phyloP scores from a whole-genome alignment of 2,888 invertebrate genomes.

The Lasius fuliginosus region DNA sequence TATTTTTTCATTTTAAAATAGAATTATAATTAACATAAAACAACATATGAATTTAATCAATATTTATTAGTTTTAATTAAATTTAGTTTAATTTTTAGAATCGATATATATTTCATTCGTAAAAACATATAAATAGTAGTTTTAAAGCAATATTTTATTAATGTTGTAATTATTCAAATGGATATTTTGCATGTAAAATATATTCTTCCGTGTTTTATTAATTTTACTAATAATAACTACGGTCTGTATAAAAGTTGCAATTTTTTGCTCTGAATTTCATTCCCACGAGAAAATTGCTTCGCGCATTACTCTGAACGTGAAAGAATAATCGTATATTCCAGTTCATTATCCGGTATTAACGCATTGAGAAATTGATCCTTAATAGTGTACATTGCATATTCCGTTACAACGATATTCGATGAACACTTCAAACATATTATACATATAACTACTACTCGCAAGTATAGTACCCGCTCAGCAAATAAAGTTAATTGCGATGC shows the following conservation, averaged over 20 bases:
- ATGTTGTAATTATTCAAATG: not conserved
- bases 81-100: not conserved
- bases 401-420: conserved; percentile 14
- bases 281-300: conserved; percentile 22
- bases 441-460: not conserved
- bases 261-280: conserved; percentile 7
- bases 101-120: not conserved
- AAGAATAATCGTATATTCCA: conserved; percentile 14
- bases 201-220: not conserved
- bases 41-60: not conserved
- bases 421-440: not conserved
- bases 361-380: conserved; percentile 30
- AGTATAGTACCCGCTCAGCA: not conserved
- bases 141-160: conserved; percentile 13
- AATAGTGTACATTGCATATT: not conserved
- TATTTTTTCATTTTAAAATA: not conserved
- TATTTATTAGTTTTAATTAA: not conserved
- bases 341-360: conserved; percentile 20
- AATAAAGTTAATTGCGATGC: conserved; percentile 22
- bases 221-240: not conserved
- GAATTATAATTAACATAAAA: not conserved
- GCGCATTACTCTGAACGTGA: not conserved
- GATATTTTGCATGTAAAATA: conserved; percentile 13
- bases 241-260: not conserved
- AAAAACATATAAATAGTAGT: not conserved